Evolutionary conservation across 2,888 invertebrate species (phyloP).

Genomic region (Melanotus villosus): DNA sequence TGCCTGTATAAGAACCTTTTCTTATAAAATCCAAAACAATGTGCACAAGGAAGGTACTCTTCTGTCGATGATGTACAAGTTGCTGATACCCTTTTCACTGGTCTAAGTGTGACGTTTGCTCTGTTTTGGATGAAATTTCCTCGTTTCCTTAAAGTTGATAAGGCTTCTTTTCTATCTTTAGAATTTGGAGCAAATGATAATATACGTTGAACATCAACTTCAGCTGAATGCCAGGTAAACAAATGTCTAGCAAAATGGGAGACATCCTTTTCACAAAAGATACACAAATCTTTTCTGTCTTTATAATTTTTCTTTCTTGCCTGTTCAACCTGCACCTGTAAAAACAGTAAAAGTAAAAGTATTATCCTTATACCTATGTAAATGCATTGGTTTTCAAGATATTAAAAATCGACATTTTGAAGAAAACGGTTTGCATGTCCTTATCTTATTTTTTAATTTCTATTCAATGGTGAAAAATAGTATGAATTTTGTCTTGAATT

Average conservation of each 20-base stretch:
- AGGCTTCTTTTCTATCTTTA: conserved; percentile 22
- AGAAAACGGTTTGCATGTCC: no score
- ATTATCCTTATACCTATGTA: no score
- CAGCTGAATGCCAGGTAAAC: conserved; percentile 16
- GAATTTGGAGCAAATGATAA: neutral
- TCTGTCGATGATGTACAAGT: conserved; percentile 1
- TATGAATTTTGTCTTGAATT: no score
- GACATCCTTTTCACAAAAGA: conserved; percentile 31
- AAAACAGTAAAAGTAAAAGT: no score
- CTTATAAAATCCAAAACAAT: conserved; percentile 42
- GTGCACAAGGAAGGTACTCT: conserved; percentile 36
- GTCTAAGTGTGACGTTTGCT: conserved; percentile 23
- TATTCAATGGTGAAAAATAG: no score
- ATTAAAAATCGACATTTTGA: no score
- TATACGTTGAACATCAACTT: conserved; percentile 11
- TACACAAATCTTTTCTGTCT: conserved; percentile 20
- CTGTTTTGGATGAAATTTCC: conserved; percentile 42
- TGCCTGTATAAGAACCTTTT: conserved; percentile 34
- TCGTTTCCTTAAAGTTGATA: conserved; percentile 35
- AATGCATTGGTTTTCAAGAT: no score
- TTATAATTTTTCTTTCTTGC: no score
- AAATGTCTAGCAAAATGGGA: conserved; percentile 29
- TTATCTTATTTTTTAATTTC: no score
- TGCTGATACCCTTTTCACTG: conserved; percentile 35
- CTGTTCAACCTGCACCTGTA: no score